Percentiles rank a stretch among this genome's conserved stretches.
These are phyloP conservation scores for Engraulis encrasicolus DNA, from an alignment of 2,113 vertebrate genomes.

Conservation along the genomic window DNA sequence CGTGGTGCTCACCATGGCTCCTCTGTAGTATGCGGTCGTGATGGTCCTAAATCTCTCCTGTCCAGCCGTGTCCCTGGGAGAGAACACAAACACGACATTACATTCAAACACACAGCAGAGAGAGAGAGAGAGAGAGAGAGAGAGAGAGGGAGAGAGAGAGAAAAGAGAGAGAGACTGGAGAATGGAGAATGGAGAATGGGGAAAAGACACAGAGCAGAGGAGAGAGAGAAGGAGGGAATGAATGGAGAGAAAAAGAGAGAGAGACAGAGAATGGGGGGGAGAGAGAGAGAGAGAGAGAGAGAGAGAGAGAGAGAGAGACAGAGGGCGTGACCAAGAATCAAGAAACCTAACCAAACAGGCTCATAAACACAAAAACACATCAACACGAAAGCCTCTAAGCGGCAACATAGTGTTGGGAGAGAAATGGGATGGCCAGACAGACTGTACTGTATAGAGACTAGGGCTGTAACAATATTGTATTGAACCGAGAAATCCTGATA, in stretches of 20 bases:
- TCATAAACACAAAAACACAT: neutral
- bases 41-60: conserved; percentile 93
- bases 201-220: neutral
- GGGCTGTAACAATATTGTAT: too few species aligned
- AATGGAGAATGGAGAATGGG: neutral
- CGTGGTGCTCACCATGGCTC: conserved; percentile 82
- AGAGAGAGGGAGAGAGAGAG: neutral
- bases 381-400: neutral
- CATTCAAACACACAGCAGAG: neutral
- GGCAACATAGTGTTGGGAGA: too few species aligned
- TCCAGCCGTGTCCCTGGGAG: conserved; percentile 87
- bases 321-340: neutral
- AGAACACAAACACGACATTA: conserved; percentile 15
- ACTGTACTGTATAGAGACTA: too few species aligned
- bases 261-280: neutral
- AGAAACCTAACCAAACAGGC: too few species aligned
- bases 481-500: too few species aligned
- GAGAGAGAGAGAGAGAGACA: neutral
- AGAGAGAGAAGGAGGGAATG: too few species aligned
- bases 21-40: conserved; percentile 91
- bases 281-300: neutral
- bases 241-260: neutral
- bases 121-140: neutral
- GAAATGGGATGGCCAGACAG: neutral
- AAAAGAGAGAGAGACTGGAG: neutral